Base-by-base conservation (phyloP, 2,797 vertebrate genomes). In the Danionella dracula region DNA sequence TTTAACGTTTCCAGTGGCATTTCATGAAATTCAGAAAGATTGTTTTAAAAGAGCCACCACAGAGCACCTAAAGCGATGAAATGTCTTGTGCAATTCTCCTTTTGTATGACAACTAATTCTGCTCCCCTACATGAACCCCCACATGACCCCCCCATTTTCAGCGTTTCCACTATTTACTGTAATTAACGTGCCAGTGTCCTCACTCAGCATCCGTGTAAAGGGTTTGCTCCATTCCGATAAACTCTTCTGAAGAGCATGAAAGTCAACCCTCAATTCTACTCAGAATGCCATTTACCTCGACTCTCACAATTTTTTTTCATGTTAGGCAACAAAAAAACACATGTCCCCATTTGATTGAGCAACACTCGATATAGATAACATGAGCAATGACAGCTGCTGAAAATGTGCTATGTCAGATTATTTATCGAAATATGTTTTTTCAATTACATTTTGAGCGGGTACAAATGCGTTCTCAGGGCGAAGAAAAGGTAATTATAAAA, bases 161-260 rank as follows among this genome's bases (percentile, higher is more conserved):
- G 16, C 8, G 17, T 70, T 61, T 65, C 31, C 40, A 38, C 41
- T 65, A 65, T 72, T 74, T 74, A 57, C 62, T 46, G 20, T 68
- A 72, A 72, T 78, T 76, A 75, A 66, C 71, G 72, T 68, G 67
- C 57, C 62, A 56, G 21, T 65, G 51, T 66, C 67, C n/a, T 63
- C 64, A 50, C 60, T 57, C 40, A 56, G 32, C 40, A 32, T 66
- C 13, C 12, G 44, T 70, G 68, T 72, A 62, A 64, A 70, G 57
- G 64, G 67, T 41, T 64, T 42, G 31, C 17, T 54, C 20, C 13
- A 45, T 67, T 67, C 40, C 27, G 13, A 32, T 23, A 44, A 29
- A 44, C 44, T 50, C 41, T 68, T 15, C 44, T n/a, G n/a, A n/a
- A n/a, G 45, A 49, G 13, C 19, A 53, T 56, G 55, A 67, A 69